Evolutionary conservation across 2,113 vertebrate genomes (phyloP).

Genomic region (Columbina picui): DNA sequence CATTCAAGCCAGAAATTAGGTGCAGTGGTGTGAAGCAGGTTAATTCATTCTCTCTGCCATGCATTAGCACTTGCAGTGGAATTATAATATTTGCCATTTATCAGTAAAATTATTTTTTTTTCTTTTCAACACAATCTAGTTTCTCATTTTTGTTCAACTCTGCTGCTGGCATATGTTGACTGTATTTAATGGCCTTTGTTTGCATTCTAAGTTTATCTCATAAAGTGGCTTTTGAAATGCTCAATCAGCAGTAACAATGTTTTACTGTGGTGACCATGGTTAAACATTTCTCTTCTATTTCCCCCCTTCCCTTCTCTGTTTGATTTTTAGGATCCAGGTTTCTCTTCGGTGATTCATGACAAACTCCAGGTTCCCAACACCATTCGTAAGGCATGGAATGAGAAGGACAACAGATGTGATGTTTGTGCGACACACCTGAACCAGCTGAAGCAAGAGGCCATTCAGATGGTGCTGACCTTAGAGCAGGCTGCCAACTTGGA

Average conservation of each 20-base stretch:
- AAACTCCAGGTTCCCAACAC: slow-evolving; percentile 95
- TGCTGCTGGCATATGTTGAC: slow-evolving; percentile 7
- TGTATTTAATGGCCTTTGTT: slow-evolving; percentile 33
- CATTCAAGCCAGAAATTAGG: slow-evolving; percentile 53
- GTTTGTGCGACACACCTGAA: slow-evolving; percentile 93
- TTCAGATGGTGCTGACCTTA: slow-evolving; percentile 91
- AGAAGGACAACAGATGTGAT: slow-evolving; percentile 93
- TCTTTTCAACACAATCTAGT: neutral
- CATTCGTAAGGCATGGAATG: slow-evolving; percentile 92
- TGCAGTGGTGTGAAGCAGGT: slow-evolving; percentile 44
- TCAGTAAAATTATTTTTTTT: slow-evolving; percentile 27
- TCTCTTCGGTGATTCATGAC: slow-evolving; percentile 91
- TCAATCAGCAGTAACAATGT: neutral
- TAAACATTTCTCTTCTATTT: slow-evolving; percentile 35
- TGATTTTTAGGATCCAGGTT: slow-evolving; percentile 88
- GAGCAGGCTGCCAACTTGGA: slow-evolving; percentile 83
- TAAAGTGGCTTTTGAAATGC: slow-evolving; percentile 47
- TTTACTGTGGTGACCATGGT: neutral
- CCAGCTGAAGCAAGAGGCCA: slow-evolving; percentile 95
- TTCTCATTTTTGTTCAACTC: slow-evolving; percentile 22
- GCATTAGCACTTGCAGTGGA: neutral
- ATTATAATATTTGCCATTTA: slow-evolving; percentile 53
- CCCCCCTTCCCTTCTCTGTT: neutral
- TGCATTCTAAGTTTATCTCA: slow-evolving; percentile 39
- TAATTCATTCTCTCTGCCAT: slow-evolving; percentile 35